phyloP scores from a whole-genome alignment of 2,888 invertebrate genomes.

The Therioaphis trifolii region DNA sequence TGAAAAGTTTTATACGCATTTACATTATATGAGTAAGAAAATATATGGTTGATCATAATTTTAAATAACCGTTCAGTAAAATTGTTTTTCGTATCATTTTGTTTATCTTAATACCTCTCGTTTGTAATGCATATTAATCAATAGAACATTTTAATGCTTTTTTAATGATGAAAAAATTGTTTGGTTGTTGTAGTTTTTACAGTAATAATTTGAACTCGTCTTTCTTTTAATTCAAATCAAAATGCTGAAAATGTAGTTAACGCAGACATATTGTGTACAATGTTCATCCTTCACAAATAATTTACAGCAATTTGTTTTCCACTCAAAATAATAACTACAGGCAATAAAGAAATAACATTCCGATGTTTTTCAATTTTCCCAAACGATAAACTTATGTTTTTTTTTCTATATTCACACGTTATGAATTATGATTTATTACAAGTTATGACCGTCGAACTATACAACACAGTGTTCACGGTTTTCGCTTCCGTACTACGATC shows the following conservation, averaged over 20 bases:
- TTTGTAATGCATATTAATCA: too few species aligned
- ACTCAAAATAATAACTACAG: background rate
- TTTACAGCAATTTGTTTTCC: background rate
- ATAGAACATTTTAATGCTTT: too few species aligned
- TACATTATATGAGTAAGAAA: too few species aligned
- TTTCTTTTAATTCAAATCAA: background rate
- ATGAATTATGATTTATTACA: background rate
- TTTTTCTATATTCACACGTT: background rate
- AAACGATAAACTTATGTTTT: background rate
- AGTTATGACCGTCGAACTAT: background rate
- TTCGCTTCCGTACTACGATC: constrained; percentile 9
- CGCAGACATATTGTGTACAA: background rate
- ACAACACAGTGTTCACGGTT: background rate
- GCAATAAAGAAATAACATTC: background rate
- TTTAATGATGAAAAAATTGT: too few species aligned
- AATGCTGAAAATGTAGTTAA: background rate
- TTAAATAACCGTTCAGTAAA: too few species aligned
- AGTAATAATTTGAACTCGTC: background rate
- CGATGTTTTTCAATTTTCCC: background rate
- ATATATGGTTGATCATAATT: too few species aligned
- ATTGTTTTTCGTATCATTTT: too few species aligned
- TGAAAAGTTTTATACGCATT: too few species aligned
- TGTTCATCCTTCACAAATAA: background rate
- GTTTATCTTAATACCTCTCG: too few species aligned
- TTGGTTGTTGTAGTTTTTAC: background rate